These are phyloP conservation scores for Sapayoa aenigma DNA, from an alignment of 2,113 vertebrate genomes.

Conservation along the genomic window DNA sequence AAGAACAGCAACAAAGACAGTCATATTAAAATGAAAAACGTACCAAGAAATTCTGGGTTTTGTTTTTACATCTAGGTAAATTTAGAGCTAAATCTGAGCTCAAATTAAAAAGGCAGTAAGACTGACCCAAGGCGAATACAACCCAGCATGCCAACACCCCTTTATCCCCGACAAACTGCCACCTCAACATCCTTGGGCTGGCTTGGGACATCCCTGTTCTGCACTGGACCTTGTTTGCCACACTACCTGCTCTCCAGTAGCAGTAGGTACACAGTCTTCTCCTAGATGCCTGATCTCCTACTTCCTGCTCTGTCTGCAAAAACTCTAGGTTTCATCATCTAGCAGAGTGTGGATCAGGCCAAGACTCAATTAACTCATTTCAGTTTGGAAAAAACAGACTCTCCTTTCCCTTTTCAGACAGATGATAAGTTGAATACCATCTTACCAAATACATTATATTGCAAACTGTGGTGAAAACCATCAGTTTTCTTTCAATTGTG, in stretches of 20 bases:
- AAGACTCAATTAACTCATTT: background rate
- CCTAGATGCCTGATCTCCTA: background rate
- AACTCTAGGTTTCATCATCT: background rate
- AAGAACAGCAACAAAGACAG: background rate
- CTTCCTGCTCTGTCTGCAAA: background rate
- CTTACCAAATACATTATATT: background rate
- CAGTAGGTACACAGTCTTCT: background rate
- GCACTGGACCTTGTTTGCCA: background rate
- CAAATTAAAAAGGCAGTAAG: background rate
- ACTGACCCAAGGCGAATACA: background rate
- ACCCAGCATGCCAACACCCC: background rate
- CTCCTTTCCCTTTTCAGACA: background rate
- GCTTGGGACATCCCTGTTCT: background rate
- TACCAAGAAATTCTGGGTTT: background rate
- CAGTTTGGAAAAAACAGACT: background rate
- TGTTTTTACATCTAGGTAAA: background rate
- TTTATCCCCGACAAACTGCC: background rate
- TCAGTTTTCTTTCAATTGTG: background rate
- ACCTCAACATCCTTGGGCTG: background rate
- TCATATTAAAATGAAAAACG: background rate
- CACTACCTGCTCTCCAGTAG: background rate
- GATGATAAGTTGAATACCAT: background rate
- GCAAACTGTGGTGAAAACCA: background rate
- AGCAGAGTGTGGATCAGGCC: background rate
- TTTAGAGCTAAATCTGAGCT: background rate